A percentile compares a stretch with the other conserved stretches of the same genome.
Conservation (phyloP, 2,888 invertebrate species). For the Harpalus rubripes region DNA sequence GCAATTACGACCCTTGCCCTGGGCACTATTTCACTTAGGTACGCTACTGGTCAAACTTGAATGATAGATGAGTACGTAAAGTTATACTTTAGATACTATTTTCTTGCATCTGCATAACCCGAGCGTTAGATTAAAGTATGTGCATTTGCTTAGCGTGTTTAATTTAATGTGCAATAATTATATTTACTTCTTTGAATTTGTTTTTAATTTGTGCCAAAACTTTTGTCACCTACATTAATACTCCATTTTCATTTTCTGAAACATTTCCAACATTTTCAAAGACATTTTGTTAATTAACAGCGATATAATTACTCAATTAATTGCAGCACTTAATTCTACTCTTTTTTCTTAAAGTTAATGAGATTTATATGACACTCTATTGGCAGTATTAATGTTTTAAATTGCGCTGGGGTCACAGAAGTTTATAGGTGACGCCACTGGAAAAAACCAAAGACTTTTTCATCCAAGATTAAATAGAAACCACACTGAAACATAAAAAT, state of each 20-base stretch:
- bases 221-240: no score
- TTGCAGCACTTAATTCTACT: constrained; percentile 57
- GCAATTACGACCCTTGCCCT: no score
- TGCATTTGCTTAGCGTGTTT: no score
- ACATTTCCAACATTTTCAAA: constrained; percentile 4
- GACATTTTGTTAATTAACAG: constrained; percentile 57
- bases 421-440: constrained; percentile 37
- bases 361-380: constrained; percentile 64
- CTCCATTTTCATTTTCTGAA: constrained; percentile 8
- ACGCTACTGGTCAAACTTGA: no score
- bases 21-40: no score
- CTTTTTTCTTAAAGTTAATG: constrained; percentile 64
- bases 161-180: no score
- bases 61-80: no score
- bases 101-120: no score
- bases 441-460: not conserved
- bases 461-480: not conserved
- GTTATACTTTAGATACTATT: no score
- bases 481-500: not conserved
- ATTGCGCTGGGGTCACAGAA: constrained; percentile 20
- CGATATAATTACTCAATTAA: constrained; percentile 64
- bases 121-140: no score
- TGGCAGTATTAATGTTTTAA: constrained; percentile 54
- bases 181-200: no score
- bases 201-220: no score